Conservation (phyloP, 2,797 vertebrate species). For the Crax fasciolata region DNA sequence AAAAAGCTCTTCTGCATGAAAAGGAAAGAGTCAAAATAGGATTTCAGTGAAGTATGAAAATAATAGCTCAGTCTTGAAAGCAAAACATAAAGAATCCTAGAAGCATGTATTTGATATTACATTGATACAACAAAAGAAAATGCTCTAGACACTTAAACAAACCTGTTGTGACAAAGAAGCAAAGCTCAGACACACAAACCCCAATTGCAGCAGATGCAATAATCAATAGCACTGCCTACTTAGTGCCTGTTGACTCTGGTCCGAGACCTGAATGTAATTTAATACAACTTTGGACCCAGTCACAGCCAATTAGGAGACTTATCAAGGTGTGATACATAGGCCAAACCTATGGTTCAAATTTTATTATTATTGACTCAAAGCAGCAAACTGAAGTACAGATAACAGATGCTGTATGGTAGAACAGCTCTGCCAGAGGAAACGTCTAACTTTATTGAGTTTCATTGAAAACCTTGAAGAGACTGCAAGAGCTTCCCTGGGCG, state of each 20-base stretch:
- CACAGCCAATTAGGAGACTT: not conserved
- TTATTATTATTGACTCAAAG: not conserved
- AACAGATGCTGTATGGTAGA: not conserved
- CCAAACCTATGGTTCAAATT: not conserved
- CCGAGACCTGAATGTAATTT: not conserved
- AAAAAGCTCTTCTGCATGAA: not conserved
- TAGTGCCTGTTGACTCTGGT: not conserved
- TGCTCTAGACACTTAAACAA: accelerated
- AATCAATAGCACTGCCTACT: not conserved
- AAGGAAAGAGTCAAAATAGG: not conserved
- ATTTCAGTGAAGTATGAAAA: not conserved
- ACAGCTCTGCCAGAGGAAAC: not conserved
- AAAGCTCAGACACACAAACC: not conserved
- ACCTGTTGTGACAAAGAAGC: not conserved
- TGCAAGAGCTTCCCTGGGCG: not conserved
- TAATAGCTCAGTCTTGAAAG: not conserved
- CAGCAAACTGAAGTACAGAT: not conserved
- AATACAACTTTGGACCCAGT: not conserved
- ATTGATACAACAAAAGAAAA: not conserved
- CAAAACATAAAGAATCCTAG: not conserved
- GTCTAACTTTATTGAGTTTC: not conserved
- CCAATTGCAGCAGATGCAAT: not conserved
- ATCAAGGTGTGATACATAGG: not conserved
- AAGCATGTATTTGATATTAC: not conserved
- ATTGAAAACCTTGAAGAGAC: not conserved